A percentile compares a stretch with the other conserved stretches of the same genome.
Evolutionary conservation across 2,113 vertebrate species (phyloP).

Genomic region (Sardina pilchardus): DNA sequence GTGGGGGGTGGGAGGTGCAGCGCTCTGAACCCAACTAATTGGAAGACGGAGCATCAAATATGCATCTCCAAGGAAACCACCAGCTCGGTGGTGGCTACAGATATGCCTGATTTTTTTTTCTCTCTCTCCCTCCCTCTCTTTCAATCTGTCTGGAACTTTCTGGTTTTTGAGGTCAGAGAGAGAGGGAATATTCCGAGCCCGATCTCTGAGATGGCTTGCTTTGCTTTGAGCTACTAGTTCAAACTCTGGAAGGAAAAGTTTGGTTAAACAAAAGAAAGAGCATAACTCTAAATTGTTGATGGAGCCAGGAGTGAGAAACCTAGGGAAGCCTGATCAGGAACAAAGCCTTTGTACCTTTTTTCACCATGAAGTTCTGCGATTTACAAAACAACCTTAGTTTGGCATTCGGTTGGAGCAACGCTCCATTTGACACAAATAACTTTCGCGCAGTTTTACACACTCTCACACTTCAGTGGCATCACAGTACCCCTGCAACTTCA

Average conservation of each 20-base stretch:
- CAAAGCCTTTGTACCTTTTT: neutral
- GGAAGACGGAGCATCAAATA: slow-evolving; percentile 22
- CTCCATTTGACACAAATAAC: neutral
- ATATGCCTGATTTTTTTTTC: slow-evolving; percentile 23
- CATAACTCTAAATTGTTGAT: neutral
- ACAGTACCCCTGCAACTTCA: neutral
- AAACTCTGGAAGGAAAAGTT: neutral
- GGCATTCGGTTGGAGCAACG: neutral
- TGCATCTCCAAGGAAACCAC: slow-evolving; percentile 38
- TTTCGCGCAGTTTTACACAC: neutral
- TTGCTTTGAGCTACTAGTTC: neutral
- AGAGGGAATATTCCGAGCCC: neutral
- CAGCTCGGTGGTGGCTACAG: slow-evolving; percentile 22
- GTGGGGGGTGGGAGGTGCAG: slow-evolving; percentile 19
- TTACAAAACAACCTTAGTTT: neutral
- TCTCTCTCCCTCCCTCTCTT: slow-evolving; percentile 27
- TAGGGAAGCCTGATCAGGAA: neutral
- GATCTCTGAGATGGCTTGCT: neutral
- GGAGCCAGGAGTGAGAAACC: neutral
- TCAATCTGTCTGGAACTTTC: neutral
- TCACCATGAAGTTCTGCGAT: neutral
- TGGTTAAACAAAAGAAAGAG: neutral
- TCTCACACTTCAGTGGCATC: neutral
- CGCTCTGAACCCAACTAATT: slow-evolving; percentile 34
- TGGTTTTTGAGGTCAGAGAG: slow-evolving; percentile 6